Percentiles rank a stretch among this genome's conserved stretches.
These are phyloP conservation scores for Pedetes capensis DNA, from an alignment of 2,113 vertebrate species.

Conservation along the genomic window DNA sequence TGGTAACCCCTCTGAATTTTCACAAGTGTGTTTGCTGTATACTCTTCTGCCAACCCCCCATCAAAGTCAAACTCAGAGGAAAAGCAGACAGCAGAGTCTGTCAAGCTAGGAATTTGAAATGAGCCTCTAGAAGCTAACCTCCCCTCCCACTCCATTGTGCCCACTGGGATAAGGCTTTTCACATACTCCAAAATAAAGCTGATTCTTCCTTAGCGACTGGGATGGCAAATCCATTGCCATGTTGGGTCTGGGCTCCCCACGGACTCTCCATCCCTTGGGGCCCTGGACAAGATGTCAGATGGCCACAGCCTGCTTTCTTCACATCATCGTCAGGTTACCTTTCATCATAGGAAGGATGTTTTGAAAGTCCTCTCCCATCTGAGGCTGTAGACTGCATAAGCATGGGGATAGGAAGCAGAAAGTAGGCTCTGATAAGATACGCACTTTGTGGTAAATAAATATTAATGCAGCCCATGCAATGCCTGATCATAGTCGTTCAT, in stretches of 20 bases:
- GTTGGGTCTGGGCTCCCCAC: background rate
- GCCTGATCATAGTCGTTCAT: background rate
- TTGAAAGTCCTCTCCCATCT: background rate
- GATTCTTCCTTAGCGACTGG: background rate
- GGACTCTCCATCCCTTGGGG: accelerated
- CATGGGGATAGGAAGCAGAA: background rate
- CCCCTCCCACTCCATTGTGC: no score
- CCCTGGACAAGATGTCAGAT: background rate
- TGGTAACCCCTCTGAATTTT: background rate
- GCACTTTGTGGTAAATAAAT: background rate
- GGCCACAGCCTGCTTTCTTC: background rate
- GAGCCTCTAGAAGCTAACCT: background rate
- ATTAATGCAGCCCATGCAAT: background rate
- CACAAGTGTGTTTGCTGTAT: background rate
- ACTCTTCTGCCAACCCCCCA: background rate
- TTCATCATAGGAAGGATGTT: background rate
- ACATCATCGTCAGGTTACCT: background rate
- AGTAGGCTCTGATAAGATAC: background rate
- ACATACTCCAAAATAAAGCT: background rate
- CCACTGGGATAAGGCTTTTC: background rate
- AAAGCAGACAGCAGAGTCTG: background rate
- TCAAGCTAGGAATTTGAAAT: background rate
- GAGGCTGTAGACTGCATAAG: background rate
- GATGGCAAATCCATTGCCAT: background rate
- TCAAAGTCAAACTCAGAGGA: background rate